phyloP scores from a whole-genome alignment of 1,140 invertebrate genomes.

The Caerostris extrusa region DNA sequence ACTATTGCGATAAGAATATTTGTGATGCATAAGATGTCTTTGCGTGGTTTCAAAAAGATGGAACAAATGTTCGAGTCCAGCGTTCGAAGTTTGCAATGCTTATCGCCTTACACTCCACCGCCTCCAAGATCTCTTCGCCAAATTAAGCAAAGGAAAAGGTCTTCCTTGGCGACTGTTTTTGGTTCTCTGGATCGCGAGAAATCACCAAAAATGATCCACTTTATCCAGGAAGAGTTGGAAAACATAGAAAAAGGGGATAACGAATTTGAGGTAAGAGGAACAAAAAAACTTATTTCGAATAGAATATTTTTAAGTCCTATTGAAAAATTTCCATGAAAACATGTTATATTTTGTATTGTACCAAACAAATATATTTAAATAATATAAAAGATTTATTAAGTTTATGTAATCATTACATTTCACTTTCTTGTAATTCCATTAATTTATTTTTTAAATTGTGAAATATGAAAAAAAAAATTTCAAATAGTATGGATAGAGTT shows the following conservation, averaged over 20 bases:
- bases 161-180: constrained; percentile 56
- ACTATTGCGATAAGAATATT: background rate
- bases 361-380: background rate
- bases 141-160: constrained; percentile 66
- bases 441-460: too few species aligned
- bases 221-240: constrained; percentile 61
- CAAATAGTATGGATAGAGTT: too few species aligned
- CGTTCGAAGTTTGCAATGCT: constrained; percentile 66
- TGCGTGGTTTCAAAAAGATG: constrained; percentile 66
- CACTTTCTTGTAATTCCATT: too few species aligned
- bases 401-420: background rate
- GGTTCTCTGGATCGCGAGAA: constrained; percentile 54
- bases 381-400: background rate
- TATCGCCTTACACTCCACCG: constrained; percentile 49
- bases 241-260: constrained; percentile 50
- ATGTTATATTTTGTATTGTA: background rate
- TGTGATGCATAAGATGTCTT: constrained; percentile 37
- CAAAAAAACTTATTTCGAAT: background rate
- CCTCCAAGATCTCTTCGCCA: constrained; percentile 58
- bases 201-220: constrained; percentile 44
- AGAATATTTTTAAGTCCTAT: background rate
- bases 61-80: constrained; percentile 73
- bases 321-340: background rate
- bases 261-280: constrained; percentile 45
- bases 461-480: too few species aligned